These are phyloP conservation scores for Gari tellinella DNA, from an alignment of 2,888 invertebrate species.

Conservation along the genomic window DNA sequence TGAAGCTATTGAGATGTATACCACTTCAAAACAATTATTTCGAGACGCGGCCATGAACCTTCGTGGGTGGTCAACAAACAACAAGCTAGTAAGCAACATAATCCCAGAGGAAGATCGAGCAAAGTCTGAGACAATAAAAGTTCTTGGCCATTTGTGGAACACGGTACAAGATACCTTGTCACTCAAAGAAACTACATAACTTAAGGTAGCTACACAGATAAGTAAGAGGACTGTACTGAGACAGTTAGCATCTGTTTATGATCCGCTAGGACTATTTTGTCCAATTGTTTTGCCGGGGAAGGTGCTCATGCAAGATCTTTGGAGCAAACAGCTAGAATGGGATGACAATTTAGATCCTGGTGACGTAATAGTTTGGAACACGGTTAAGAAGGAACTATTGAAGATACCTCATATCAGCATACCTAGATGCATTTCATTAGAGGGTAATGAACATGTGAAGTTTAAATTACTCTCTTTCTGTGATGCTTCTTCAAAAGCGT, in stretches of 20 bases:
- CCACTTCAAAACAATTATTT: conserved; percentile 21
- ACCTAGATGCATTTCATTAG: conserved; percentile 3
- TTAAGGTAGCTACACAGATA: background rate
- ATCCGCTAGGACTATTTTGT: conserved; percentile 22
- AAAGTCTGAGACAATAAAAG: conserved; percentile 1
- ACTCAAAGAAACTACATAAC: conserved; percentile 1
- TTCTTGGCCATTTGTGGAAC: conserved; percentile 27
- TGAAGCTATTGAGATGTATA: conserved; percentile 21
- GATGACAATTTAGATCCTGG: conserved; percentile 10
- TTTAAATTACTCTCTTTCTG: conserved; percentile 28
- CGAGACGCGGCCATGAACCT: conserved; percentile 29
- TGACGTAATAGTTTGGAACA: conserved; percentile 4
- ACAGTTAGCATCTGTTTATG: conserved; percentile 14
- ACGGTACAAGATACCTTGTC: conserved; percentile 13
- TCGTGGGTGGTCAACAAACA: conserved; percentile 32
- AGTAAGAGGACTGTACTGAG: conserved; percentile 12
- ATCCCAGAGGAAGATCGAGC: conserved; percentile 9
- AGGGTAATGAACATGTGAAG: background rate
- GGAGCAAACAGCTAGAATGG: conserved; percentile 21
- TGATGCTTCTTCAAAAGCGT: conserved; percentile 38
- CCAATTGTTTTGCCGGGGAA: conserved; percentile 19
- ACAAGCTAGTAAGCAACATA: background rate
- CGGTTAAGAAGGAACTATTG: background rate
- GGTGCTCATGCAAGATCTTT: conserved; percentile 21
- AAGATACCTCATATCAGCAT: background rate